Base-by-base conservation (phyloP, 2,797 vertebrate species). In the Silurus aristotelis region DNA sequence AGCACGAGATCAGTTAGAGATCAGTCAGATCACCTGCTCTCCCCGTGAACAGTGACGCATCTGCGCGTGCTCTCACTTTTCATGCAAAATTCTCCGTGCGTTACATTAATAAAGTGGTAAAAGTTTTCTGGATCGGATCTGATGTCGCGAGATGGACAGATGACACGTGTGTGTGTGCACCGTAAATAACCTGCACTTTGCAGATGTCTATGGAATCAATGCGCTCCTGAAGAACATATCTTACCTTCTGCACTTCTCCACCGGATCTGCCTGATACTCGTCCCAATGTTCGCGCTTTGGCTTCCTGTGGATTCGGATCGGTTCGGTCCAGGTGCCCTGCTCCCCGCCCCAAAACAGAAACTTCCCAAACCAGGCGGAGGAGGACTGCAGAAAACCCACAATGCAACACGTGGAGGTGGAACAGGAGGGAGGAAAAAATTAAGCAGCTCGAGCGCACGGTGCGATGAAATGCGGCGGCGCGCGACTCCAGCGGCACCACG, bases 401-500 rank as follows among this genome's bases (percentile, higher is more conserved):
- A 83, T 46, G 55, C 81, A 83, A 71, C 81, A 83, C 81, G 81
- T 72, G 81, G 67, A 72, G 81, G 61, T 80, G 78, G 78, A 27
- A 25, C 7, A 1, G 58, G 64, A 6, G 78, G n/a, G 78, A 60
- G 55, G 27, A 72, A 58, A 68, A 17, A 60, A 20, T n/a, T 52
- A 52, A 52, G 48, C 48, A 10, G 67, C 55, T 10, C 67, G 81
- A 56, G 80, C 64, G 64, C 77, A n/a, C 77, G n/a, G 38, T 1
- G 5, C 14, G 48, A n/a, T 15, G 60, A 81, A 56, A 15, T 7
- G 63, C n/a, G 48, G 52, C 55, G 67, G 67, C 67, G 55, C 75
- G 68, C 67, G 67, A 83, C 81, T 83, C 38, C 67, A 83, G 81
- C 81, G 81, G 67, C 81, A 83, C 81, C 81, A 72, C 68, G 81